Conservation (phyloP, 2,113 vertebrate genomes). For the Madoqua kirkii region DNA sequence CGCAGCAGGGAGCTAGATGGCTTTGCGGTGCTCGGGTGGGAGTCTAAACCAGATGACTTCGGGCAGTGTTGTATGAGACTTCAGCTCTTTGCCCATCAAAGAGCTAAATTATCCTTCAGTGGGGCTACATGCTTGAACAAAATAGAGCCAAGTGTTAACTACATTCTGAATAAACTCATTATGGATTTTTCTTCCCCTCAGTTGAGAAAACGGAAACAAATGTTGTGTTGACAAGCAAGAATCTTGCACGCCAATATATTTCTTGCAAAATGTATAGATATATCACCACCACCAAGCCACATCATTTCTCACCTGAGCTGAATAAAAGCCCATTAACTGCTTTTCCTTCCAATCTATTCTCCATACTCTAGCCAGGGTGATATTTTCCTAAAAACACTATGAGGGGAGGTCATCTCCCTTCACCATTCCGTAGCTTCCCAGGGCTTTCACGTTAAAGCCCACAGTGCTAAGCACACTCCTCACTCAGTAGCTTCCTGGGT, state of each 20-base stretch:
- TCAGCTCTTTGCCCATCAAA: not conserved
- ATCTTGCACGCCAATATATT: not conserved
- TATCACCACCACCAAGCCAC: not conserved
- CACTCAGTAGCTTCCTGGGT: not conserved
- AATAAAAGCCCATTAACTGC: not conserved
- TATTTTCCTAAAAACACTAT: not conserved
- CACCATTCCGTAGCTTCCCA: not conserved
- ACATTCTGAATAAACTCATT: not conserved
- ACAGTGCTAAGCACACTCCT: not conserved
- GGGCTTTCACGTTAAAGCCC: not conserved
- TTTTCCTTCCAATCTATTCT: not conserved
- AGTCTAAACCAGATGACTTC: not conserved
- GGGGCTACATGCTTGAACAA: not conserved
- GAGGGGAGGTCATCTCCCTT: not conserved
- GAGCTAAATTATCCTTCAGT: not conserved
- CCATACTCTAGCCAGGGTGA: not conserved
- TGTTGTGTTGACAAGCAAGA: not conserved
- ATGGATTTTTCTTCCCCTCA: not conserved
- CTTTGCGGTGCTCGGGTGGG: not conserved
- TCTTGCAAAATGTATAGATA: not conserved
- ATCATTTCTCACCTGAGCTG: not conserved
- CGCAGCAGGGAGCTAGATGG: not conserved
- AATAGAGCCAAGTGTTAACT: not conserved
- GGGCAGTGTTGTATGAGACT: not conserved
- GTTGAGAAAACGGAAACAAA: not conserved